Conservation (phyloP, 2,888 invertebrate genomes). For the Amphipoea oculea region DNA sequence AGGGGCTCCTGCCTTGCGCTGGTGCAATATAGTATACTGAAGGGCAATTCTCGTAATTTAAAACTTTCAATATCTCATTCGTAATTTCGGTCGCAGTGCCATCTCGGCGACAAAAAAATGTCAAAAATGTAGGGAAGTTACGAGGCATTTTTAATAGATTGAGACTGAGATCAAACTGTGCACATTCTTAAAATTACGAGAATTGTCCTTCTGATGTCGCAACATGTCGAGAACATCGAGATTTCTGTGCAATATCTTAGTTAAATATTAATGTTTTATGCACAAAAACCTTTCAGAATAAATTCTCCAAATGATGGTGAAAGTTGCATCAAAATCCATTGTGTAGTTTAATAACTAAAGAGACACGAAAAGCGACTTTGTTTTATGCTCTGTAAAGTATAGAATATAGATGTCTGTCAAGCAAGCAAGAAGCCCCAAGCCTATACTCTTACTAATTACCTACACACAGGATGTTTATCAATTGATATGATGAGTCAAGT, state of each 20-base stretch:
- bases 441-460: background rate
- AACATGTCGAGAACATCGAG: background rate
- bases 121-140: background rate
- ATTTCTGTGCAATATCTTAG: background rate
- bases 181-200: background rate
- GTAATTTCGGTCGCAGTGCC: background rate
- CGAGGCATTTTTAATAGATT: background rate
- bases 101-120: background rate
- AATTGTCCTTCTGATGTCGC: background rate
- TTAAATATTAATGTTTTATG: background rate
- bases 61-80: background rate
- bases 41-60: background rate
- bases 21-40: background rate
- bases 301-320: background rate
- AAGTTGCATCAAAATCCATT: background rate
- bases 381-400: background rate
- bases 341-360: background rate
- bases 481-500: conserved; percentile 11
- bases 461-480: conserved; percentile 9
- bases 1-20: background rate
- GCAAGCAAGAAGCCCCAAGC: background rate
- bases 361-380: background rate
- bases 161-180: background rate
- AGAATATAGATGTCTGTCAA: background rate
- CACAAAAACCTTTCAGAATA: background rate